Base-by-base conservation (phyloP, 1,140 invertebrate genomes). In the Diuraphis noxia region DNA sequence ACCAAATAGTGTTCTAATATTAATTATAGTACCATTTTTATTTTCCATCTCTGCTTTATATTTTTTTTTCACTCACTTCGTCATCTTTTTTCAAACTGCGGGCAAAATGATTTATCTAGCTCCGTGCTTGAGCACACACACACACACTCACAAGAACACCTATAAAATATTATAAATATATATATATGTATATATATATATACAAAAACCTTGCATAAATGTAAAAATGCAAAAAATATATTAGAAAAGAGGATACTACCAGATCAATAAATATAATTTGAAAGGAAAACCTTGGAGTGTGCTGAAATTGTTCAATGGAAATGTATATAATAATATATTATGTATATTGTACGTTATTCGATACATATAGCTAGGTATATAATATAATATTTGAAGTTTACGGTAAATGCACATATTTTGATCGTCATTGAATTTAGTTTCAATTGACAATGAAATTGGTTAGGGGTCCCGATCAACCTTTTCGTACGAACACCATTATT, bases 231-330 rank as follows among this genome's bases (percentile, higher is more conserved):
- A 3, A 17, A 46, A 85, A 85, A 85, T 43, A 43, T n/a, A 85
- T 19, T n/a, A n/a, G 82, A 43, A 85, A 85, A 85, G 40, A n/a
- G 41, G 82, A 85, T 46, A 43, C 6, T 41, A 43, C 30, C 17
- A 23, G 82, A 85, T 41, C n/a, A n/a, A 85, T 85, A 34, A 85
- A 85, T 85, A 81, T 79, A 82, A 85, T 10, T 30, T 30, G 17
- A 46, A 43, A 85, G 30, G 34, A 43, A 85, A 85, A 43, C 41
- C 82, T 81, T 23, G 9, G 25, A 9, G 41, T 43, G 9, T 82
- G 41, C 25, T 25, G 0, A 30, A 30, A 82, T 79, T 36, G 6
- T 79, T 79, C 56, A 5, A 17, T 13, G 4, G n/a, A 72, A 72
- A 72, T 34, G 13, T 72, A n/a, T 72, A n/a, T 72, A n/a, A 72